Conservation (phyloP, 2,797 vertebrate genomes). For the Girardinus metallicus region DNA sequence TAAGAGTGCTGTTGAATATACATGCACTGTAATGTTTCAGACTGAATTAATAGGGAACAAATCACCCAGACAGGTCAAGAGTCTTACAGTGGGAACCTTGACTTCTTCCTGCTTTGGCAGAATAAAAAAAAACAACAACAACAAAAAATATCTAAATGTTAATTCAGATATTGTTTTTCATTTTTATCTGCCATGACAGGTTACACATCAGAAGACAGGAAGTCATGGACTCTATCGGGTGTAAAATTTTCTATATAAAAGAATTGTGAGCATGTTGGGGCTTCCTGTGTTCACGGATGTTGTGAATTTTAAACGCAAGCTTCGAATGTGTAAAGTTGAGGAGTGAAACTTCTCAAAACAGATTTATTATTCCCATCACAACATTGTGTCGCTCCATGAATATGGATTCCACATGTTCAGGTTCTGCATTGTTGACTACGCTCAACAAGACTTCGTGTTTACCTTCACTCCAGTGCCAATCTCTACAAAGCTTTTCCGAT, state of each 20-base stretch:
- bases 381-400: not conserved
- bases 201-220: not conserved
- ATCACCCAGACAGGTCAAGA: not conserved
- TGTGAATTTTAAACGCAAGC: slow-evolving; percentile 5
- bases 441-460: not conserved
- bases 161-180: not conserved
- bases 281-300: no score
- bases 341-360: not conserved
- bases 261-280: not conserved
- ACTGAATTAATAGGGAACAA: not conserved
- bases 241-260: not conserved
- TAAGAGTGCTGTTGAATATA: not conserved
- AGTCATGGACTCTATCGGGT: not conserved
- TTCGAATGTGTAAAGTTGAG: not conserved
- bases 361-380: slow-evolving; percentile 2
- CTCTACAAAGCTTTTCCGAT: not conserved
- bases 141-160: not conserved
- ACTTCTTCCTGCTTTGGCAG: not conserved
- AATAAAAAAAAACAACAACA: not conserved
- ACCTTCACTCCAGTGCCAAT: not conserved
- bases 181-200: not conserved
- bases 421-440: slow-evolving; percentile 1
- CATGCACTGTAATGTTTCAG: not conserved
- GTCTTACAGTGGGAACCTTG: not conserved
- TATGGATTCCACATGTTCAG: slow-evolving; percentile 2